Evolutionary conservation across 2,888 invertebrate species (phyloP).

Genomic region (Thymelicus acteon): DNA sequence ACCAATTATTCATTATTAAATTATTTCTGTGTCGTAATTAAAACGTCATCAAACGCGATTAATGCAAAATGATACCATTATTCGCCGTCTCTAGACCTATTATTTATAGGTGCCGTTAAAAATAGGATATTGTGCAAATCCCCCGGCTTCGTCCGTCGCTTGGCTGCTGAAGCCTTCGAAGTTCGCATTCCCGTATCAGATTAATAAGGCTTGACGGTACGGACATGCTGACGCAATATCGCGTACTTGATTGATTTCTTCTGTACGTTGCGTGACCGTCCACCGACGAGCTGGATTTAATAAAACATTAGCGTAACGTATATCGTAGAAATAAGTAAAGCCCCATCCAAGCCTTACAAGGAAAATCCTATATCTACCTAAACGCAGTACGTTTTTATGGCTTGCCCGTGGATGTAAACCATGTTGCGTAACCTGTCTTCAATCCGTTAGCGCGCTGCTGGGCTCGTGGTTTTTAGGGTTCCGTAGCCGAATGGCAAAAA

Average conservation of each 20-base stretch:
- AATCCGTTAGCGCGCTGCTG: no score
- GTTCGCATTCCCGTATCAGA: constrained; percentile 59
- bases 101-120: constrained; percentile 21
- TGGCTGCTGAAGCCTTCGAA: constrained; percentile 62
- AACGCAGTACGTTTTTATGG: no score
- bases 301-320: not conserved
- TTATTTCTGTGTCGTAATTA: no score
- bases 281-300: constrained; percentile 2
- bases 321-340: not conserved
- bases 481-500: no score
- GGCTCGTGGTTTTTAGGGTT: no score
- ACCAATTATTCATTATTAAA: no score
- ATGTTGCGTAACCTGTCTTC: no score
- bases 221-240: constrained; percentile 22
- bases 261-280: constrained; percentile 21
- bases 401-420: no score
- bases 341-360: not conserved
- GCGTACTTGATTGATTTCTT: constrained; percentile 29
- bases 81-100: not conserved
- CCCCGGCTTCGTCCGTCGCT: constrained; percentile 55
- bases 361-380: not conserved
- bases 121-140: constrained; percentile 27
- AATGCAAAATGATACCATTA: not conserved
- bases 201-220: constrained; percentile 53
- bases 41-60: no score